Percentiles rank a stretch among this genome's conserved stretches.
Evolutionary conservation across 2,797 vertebrate genomes (phyloP).

Genomic region (Typhlichthys subterraneus): DNA sequence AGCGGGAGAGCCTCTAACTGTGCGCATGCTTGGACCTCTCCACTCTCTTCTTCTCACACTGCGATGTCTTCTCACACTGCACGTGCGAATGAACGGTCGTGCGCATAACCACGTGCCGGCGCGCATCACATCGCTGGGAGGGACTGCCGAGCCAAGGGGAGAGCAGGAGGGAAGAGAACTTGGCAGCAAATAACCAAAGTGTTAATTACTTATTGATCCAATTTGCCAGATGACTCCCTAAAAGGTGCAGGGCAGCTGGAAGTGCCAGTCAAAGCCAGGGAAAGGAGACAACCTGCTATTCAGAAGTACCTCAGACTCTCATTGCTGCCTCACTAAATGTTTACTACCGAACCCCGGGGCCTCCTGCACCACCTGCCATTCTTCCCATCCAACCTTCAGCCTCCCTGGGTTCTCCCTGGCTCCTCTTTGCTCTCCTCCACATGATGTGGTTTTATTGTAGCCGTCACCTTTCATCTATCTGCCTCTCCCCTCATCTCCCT

Average conservation of each 20-base stretch:
- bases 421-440: slow-evolving; percentile 45
- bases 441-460: slow-evolving; percentile 44
- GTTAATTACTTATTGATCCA: slow-evolving; percentile 84
- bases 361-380: slow-evolving; percentile 23
- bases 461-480: slow-evolving; percentile 43
- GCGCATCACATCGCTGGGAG: too few species aligned
- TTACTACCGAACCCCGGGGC: slow-evolving; percentile 56
- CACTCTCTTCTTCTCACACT: background rate
- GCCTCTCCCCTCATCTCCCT: slow-evolving; percentile 21
- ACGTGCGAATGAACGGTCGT: too few species aligned
- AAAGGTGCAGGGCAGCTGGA: slow-evolving; percentile 58
- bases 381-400: slow-evolving; percentile 43
- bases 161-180: slow-evolving; percentile 34
- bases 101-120: too few species aligned
- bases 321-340: slow-evolving; percentile 64
- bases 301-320: slow-evolving; percentile 54
- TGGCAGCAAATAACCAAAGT: slow-evolving; percentile 67
- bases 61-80: too few species aligned
- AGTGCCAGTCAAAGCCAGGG: slow-evolving; percentile 47
- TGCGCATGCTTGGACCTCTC: slow-evolving; percentile 36
- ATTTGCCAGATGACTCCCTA: slow-evolving; percentile 78
- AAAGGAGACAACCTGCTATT: slow-evolving; percentile 58
- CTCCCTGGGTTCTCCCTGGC: slow-evolving; percentile 26
- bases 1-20: slow-evolving; percentile 9
- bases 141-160: background rate